These are phyloP conservation scores for Phenganax subtilis DNA, from an alignment of 92 coral and sea anemone species.

Conservation along the genomic window DNA sequence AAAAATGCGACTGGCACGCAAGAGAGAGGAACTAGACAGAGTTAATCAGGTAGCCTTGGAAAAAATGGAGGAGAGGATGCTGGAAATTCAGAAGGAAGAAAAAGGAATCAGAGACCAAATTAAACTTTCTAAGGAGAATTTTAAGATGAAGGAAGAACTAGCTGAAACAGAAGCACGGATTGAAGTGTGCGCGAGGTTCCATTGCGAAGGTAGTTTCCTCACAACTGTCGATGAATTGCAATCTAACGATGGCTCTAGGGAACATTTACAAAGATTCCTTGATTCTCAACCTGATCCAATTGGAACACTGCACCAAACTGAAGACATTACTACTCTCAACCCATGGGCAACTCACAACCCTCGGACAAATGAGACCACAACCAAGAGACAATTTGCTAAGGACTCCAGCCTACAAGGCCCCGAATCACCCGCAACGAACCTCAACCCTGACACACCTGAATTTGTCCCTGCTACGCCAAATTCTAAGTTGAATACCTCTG, in stretches of 20 bases:
- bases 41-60: conserved; percentile 34
- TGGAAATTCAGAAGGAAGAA: conserved; percentile 43
- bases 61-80: conserved; percentile 34
- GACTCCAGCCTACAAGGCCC: too few relatives aligned
- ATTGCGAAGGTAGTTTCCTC: background rate
- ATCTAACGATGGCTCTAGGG: background rate
- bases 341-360: background rate
- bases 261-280: background rate
- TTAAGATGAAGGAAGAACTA: conserved; percentile 34
- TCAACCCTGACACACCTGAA: too few relatives aligned
- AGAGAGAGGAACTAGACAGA: conserved; percentile 36
- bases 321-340: background rate
- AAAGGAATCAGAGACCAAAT: conserved; percentile 40
- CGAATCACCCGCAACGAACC: too few relatives aligned
- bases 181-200: conserved; percentile 12
- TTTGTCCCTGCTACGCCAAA: too few relatives aligned
- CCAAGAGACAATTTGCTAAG: too few relatives aligned
- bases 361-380: background rate
- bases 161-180: conserved; percentile 44
- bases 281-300: conserved; percentile 7
- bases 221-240: background rate
- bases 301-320: background rate
- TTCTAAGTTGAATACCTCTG: too few relatives aligned
- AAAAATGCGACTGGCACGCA: conserved; percentile 34
- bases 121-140: conserved; percentile 29